Evolutionary conservation across 2,113 vertebrate genomes (phyloP).

Genomic region (Diadophis punctatus): DNA sequence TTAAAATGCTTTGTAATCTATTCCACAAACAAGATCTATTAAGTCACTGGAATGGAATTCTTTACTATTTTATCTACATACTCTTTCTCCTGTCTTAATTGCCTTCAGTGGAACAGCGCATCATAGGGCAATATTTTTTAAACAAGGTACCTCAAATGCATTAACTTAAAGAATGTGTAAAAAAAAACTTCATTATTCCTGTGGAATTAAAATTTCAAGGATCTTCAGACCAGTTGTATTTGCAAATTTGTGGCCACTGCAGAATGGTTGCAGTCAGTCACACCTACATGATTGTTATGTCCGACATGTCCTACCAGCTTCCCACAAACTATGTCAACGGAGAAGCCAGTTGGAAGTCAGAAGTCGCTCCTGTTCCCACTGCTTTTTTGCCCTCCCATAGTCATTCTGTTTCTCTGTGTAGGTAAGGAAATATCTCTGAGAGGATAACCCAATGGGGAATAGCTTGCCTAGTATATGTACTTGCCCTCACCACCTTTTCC

Average conservation of each 20-base stretch:
- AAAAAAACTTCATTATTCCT: not conserved
- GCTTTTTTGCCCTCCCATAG: not conserved
- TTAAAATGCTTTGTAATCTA: not conserved
- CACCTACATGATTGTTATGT: not conserved
- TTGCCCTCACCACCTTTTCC: not conserved
- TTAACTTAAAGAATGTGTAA: not conserved
- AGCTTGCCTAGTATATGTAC: not conserved
- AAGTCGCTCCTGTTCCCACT: not conserved
- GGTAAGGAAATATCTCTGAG: not conserved
- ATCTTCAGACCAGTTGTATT: not conserved
- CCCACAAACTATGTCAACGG: not conserved
- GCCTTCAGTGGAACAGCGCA: not conserved
- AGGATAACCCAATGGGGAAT: not conserved
- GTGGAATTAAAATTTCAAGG: not conserved
- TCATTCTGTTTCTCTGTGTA: not conserved
- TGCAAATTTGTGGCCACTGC: not conserved
- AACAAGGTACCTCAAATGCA: not conserved
- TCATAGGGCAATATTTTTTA: not conserved
- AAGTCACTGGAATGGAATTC: not conserved
- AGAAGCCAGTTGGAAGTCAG: not conserved
- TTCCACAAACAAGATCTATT: not conserved
- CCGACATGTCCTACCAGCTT: not conserved
- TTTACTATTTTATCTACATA: not conserved
- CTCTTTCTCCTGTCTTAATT: not conserved
- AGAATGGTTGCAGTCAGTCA: not conserved